A percentile compares a stretch with the other conserved stretches of the same genome.
Evolutionary conservation across 2,888 invertebrate genomes (phyloP).

Genomic region (Morpho achilles): DNA sequence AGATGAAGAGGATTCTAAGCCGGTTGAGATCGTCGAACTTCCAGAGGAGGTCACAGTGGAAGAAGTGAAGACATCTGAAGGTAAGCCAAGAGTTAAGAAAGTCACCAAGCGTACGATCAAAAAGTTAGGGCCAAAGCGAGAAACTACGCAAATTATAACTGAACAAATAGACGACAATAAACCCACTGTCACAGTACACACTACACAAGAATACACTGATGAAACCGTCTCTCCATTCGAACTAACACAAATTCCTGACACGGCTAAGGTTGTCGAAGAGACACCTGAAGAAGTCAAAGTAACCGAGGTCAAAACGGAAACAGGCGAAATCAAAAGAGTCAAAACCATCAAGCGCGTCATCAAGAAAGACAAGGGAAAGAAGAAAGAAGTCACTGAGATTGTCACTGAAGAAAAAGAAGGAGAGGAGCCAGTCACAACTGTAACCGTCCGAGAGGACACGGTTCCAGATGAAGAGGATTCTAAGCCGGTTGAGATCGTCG

Average conservation of each 20-base stretch:
- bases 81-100: constrained; percentile 40
- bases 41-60: constrained; percentile 34
- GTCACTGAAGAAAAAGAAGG: constrained; percentile 2
- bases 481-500: constrained; percentile 28
- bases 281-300: constrained; percentile 14
- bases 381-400: constrained; percentile 5
- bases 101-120: constrained; percentile 28
- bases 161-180: constrained; percentile 50
- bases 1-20: constrained; percentile 9
- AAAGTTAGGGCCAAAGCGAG: constrained; percentile 38
- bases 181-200: constrained; percentile 35
- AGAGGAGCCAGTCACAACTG: constrained; percentile 34
- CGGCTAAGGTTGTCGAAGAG: constrained; percentile 16
- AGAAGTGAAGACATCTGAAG: constrained; percentile 33
- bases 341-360: constrained; percentile 2
- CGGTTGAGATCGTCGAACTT: constrained; percentile 38
- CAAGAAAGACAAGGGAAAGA: constrained; percentile 5
- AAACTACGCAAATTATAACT: constrained; percentile 28
- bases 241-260: constrained; percentile 18
- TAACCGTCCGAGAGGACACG: constrained; percentile 13
- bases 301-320: constrained; percentile 23
- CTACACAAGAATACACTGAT: constrained; percentile 18
- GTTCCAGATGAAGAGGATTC: constrained; percentile 40
- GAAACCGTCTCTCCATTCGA: constrained; percentile 31
- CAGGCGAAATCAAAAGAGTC: neutral